Evolutionary conservation across 2,888 invertebrate species (phyloP), one percentile per base, ranked within the genome.

Genomic region (Polydrusus tereticollis): DNA sequence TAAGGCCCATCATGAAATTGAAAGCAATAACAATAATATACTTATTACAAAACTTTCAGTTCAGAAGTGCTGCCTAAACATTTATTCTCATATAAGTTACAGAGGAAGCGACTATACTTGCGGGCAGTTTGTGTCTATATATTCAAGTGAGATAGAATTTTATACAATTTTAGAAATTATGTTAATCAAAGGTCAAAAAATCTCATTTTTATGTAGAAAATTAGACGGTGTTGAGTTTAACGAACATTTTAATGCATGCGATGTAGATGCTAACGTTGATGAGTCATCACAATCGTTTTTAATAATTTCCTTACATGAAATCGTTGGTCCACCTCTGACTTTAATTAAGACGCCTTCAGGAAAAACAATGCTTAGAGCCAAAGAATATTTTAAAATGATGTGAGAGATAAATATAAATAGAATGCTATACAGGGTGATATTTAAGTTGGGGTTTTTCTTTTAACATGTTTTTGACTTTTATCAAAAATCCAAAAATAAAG

Each of bases 311-410:
- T 58, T 52, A 50, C 69, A 45, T 26, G 26, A 26, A 5, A 26
- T 26, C 7, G 16, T 75, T 57, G 72, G 73, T 7, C 75, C 75
- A 29, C 73, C 75, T 47, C 20, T 69, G 21, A 66, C 38, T 45
- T 43, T 73, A 58, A 67, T 75, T 63, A 71, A 70, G 64, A 75
- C 75, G 23, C 73, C 63, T 10, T 62, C 23, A 70, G 75, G 75
- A 21, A 65, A 59, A 65, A 38, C 69, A 26, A 70, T 75, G 69
- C 7, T 75, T 16, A 20, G 65, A 26, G 10, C 2, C 2, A 41
- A 41, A 41, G 41, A 41, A n/a, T 41, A 41, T 41, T 41, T 38
- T 38, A 38, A n/a, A n/a, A n/a, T n/a, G n/a, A n/a, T n/a, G n/a
- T n/a, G n/a, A n/a, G n/a, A n/a, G n/a, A n/a, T n/a, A n/a, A n/a